A percentile compares a stretch with the other conserved stretches of the same genome.
Conservation (phyloP, 2,888 invertebrate species). For the Parasteatoda lunata region DNA sequence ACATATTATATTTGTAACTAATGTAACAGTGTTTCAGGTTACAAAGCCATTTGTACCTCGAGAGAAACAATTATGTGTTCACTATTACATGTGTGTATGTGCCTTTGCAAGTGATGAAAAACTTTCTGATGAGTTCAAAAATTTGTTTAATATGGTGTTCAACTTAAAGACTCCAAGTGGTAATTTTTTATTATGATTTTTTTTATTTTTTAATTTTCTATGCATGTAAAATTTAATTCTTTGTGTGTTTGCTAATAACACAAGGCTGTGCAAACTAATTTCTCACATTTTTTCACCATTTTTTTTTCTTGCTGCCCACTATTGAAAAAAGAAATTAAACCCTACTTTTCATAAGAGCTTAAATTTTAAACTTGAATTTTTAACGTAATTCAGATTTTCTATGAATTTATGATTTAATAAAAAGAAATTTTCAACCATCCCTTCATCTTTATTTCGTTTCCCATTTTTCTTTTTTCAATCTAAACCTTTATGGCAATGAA, state of each 20-base stretch:
- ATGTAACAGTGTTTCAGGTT: conserved; percentile 26
- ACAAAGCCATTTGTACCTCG: conserved; percentile 48
- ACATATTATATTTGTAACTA: background rate
- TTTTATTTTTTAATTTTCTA: background rate
- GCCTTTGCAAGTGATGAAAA: conserved; percentile 82
- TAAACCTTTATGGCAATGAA: too few species aligned
- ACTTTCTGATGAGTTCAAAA: conserved; percentile 79
- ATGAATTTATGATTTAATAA: too few species aligned
- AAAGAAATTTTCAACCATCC: too few species aligned
- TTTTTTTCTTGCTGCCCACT: too few species aligned
- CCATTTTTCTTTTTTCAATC: too few species aligned
- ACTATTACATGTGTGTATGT: conserved; percentile 83
- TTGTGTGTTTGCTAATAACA: background rate
- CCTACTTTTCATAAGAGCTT: too few species aligned
- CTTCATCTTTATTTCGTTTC: too few species aligned
- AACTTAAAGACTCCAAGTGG: conserved; percentile 24
- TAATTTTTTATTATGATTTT: background rate
- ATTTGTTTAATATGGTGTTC: conserved; percentile 69
- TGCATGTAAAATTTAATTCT: background rate
- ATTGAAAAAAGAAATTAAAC: too few species aligned
- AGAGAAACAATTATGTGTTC: conserved; percentile 77
- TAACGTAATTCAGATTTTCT: too few species aligned
- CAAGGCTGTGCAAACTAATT: too few species aligned
- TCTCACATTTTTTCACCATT: too few species aligned
- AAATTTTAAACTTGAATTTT: too few species aligned